Conservation (phyloP, 1,140 invertebrate genomes). For the Battus philenor region DNA sequence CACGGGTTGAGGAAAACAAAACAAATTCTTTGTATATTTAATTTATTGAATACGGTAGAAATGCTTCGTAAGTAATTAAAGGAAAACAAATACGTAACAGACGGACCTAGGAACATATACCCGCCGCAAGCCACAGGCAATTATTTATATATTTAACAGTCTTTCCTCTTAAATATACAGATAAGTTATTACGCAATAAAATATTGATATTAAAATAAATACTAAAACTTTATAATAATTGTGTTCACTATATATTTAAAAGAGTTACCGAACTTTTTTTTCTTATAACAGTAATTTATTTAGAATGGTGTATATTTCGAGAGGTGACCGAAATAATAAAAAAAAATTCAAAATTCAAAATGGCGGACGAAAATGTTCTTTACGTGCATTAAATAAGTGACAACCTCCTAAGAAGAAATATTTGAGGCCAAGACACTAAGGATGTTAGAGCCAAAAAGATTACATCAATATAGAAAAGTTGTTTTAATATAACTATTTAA, state of each 20-base stretch:
- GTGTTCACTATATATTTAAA: no score
- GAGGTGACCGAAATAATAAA: slow-evolving; percentile 19
- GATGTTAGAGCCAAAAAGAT: no score
- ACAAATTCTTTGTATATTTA: slow-evolving; percentile 68
- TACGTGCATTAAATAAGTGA: no score
- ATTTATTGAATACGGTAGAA: slow-evolving; percentile 75
- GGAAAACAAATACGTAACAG: slow-evolving; percentile 72
- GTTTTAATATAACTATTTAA: no score
- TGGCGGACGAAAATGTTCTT: no score
- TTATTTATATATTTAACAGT: slow-evolving; percentile 9
- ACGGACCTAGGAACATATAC: slow-evolving; percentile 74
- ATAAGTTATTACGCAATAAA: neutral
- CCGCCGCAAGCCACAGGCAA: slow-evolving; percentile 34
- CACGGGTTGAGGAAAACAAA: slow-evolving; percentile 25
- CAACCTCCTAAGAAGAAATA: no score
- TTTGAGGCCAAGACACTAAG: no score
- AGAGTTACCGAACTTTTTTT: no score
- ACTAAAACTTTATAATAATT: neutral
- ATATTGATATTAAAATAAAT: no score
- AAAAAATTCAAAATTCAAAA: neutral
- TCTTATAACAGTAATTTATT: no score
- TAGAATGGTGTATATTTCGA: slow-evolving; percentile 18
- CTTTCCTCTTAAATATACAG: neutral
- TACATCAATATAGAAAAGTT: no score
- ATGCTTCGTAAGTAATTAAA: slow-evolving; percentile 69